Base-by-base conservation (phyloP, 2,113 vertebrate species). In the Dipodomys stephensi region DNA sequence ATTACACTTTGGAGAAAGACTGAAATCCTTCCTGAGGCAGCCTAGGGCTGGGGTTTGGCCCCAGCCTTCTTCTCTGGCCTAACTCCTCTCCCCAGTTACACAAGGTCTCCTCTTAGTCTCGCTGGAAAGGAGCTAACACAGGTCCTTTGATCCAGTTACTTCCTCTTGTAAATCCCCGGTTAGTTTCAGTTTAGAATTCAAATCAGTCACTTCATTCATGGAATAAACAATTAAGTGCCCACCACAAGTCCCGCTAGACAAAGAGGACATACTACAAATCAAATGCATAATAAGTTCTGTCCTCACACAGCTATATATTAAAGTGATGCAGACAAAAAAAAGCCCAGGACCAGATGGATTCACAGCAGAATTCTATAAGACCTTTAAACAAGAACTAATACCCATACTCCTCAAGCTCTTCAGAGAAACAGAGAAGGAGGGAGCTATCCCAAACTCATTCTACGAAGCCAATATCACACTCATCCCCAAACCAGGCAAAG, bases 141-240 rank as follows among this genome's bases (percentile, higher is more conserved):
- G 84, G 73, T 11, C 20, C 81, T 67, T n/a, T 83, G 46, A 28
- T 65, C 49, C 64, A 23, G 67, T 60, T 84, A 27, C 20, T 68
- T 57, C 53, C 53, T 57, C 12, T 57, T 57, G 13, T 57, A 57
- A 57, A 13, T 57, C 12, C 12, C 53, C 4, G 15, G 53, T 57
- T 57, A 57, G 53, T 85, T 85, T 25, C 71, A 49, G 25, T 81
- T 88, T 82, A 77, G 19, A 88, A 85, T 72, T 96, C 39, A 88
- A 74, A 67, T 68, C n/a, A 71, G 4, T 46, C 64, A 82, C 19
- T 46, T 11, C 32, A 62, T 78, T 88, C 76, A 78, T 18, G 57
- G 46, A 46, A 64, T 69, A 88, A 84, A 83, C 16, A 88, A 28
- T 7, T 64, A 28, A 94, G 82, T 49, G 27, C 76, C 79, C 27